A percentile compares a stretch with the other conserved stretches of the same genome.
Conservation (phyloP, 2,113 vertebrate species). For the Ia io region DNA sequence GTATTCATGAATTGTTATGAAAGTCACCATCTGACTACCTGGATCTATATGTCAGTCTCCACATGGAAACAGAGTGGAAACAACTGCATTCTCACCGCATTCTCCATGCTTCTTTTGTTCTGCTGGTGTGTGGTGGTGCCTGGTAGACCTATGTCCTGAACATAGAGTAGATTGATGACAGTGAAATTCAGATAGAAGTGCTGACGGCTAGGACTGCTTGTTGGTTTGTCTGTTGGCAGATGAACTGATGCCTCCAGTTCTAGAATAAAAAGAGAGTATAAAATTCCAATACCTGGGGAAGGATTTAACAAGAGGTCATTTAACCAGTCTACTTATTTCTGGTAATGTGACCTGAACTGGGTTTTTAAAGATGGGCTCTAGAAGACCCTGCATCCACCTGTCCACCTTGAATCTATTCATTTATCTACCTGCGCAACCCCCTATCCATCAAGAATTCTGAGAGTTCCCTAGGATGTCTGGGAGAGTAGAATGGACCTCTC, state of each 20-base stretch:
- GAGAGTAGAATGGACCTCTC: background rate
- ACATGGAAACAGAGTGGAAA: background rate
- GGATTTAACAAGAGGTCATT: background rate
- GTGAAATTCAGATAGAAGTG: slow-evolving; percentile 77
- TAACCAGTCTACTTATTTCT: background rate
- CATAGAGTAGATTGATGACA: slow-evolving; percentile 78
- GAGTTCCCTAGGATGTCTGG: too few species aligned
- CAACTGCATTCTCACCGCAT: slow-evolving; percentile 68
- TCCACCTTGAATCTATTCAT: background rate
- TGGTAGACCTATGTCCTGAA: slow-evolving; percentile 52
- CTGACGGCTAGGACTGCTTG: slow-evolving; percentile 2
- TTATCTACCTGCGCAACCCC: background rate
- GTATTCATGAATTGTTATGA: background rate
- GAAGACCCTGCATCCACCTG: background rate
- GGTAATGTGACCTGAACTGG: background rate
- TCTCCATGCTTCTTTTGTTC: slow-evolving; percentile 76
- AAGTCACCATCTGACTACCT: background rate
- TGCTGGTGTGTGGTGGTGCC: slow-evolving; percentile 26
- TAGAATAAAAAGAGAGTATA: background rate
- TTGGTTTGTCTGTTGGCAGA: slow-evolving; percentile 44
- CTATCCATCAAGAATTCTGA: background rate
- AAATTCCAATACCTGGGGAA: background rate
- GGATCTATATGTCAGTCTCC: background rate
- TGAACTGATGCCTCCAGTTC: slow-evolving; percentile 53
- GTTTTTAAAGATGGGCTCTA: background rate